Evolutionary conservation across 2,113 vertebrate species (phyloP).

Genomic region (Hiodon tergisus): DNA sequence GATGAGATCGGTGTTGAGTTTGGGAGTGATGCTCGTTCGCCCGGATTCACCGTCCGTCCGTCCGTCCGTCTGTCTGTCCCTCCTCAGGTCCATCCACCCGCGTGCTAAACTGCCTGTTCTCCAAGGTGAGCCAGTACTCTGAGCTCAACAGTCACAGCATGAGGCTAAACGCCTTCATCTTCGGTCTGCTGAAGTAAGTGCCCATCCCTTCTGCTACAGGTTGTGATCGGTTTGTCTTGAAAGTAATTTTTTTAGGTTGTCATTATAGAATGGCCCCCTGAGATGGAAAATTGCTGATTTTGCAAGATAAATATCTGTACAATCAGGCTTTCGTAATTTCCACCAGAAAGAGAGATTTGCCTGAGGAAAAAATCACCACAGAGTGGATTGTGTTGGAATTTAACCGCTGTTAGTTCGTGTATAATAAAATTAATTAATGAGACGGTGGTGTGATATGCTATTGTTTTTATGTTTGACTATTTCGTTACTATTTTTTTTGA

Average conservation of each 20-base stretch:
- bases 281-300: too few relatives aligned
- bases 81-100: slow-evolving; percentile 85
- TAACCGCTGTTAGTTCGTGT: too few relatives aligned
- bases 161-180: slow-evolving; percentile 93
- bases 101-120: slow-evolving; percentile 77
- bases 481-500: too few relatives aligned
- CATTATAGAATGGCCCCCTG: background rate
- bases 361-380: too few relatives aligned
- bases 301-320: background rate
- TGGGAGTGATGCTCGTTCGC: background rate
- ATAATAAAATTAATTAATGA: too few relatives aligned
- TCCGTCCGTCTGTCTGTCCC: background rate
- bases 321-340: too few relatives aligned
- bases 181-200: slow-evolving; percentile 94
- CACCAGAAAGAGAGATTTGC: background rate
- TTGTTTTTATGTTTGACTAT: too few relatives aligned
- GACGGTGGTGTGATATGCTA: too few relatives aligned
- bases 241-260: background rate
- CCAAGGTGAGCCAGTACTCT: slow-evolving; percentile 83
- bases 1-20: background rate
- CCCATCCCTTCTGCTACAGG: background rate
- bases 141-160: slow-evolving; percentile 87
- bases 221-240: background rate
- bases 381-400: too few relatives aligned
- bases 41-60: background rate